Evolutionary conservation across 2,113 vertebrate species (phyloP), one percentile per base, ranked within the genome.

Genomic region (Eublepharis macularius): DNA sequence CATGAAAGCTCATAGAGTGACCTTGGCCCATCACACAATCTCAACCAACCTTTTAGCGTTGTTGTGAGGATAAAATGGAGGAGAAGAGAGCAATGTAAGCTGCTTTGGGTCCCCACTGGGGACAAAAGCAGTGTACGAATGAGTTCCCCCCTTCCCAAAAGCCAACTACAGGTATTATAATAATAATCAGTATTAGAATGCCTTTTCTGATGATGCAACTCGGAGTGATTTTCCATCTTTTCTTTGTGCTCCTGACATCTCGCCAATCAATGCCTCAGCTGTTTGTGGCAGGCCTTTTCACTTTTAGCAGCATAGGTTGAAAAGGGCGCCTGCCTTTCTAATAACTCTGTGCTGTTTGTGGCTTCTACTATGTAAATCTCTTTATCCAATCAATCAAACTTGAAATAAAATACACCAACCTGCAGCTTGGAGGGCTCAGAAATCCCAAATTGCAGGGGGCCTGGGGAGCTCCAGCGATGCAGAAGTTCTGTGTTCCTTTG

Each of bases 371-470:
- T 89, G 91, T 86, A 94, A 95, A 93, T 92, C 90, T 94, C 89
- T 95, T 94, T 94, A 94, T 94, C 93, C 92, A 94, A 91, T 95
- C 91, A 92, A 88, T 92, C 86, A 91, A 88, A 90, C 86, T 84
- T 93, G 93, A 94, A 93, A 91, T 93, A 90, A 90, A 93, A 90
- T 92, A 86, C 81, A 76, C n/a, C 90, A 89, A 93, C 83, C 81
- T 69, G 89, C 90, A 87, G 86, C 86, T 90, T 82, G 70, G 70
- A 83, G 76, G 88, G 83, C 91, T 83, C 86, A 72, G 91, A 90
- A 90, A 86, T 87, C 92, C 90, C 87, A 77, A 90, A 86, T 94
- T 91, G 87, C 69, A 57, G 86, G 87, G 87, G 78, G 87, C 49
- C 77, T 81, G 80, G 90, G 85, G 89, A 94, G 83, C 78, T 90